Percentiles rank a stretch among this genome's conserved stretches.
Conservation (phyloP, 2,888 invertebrate species). For the Drosophila neotestacea region DNA sequence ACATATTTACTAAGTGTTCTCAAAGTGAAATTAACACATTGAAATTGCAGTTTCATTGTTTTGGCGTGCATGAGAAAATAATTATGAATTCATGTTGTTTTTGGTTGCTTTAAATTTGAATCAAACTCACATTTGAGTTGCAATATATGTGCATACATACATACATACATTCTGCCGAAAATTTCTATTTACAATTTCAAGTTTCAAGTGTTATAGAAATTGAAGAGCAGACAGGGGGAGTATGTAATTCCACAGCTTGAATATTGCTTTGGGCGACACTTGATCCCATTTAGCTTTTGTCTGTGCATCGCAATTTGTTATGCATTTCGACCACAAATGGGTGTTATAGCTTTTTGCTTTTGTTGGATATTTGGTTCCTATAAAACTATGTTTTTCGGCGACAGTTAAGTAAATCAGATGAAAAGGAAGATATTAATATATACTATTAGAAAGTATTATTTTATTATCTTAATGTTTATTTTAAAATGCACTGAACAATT, state of each 20-base stretch:
- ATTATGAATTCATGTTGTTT: conserved; percentile 9
- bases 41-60: not conserved
- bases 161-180: no score
- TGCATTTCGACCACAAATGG: not conserved
- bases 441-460: no score
- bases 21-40: conserved; percentile 14
- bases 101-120: conserved; percentile 7
- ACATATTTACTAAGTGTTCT: not conserved
- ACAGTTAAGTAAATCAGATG: no score
- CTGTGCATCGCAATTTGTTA: not conserved
- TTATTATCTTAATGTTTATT: no score
- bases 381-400: no score
- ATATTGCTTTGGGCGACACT: conserved; percentile 14
- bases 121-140: conserved; percentile 6
- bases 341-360: not conserved
- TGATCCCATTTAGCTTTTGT: conserved; percentile 29
- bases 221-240: not conserved
- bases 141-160: no score
- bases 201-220: conserved; percentile 1
- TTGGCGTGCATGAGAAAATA: conserved; percentile 10
- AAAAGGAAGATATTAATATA: no score
- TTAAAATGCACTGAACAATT: no score
- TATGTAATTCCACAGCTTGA: conserved; percentile 1
- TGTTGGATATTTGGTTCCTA: no score
- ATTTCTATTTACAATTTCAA: not conserved